These are phyloP conservation scores for Eonycteris spelaea DNA, from an alignment of 2,113 vertebrate species.

Conservation along the genomic window DNA sequence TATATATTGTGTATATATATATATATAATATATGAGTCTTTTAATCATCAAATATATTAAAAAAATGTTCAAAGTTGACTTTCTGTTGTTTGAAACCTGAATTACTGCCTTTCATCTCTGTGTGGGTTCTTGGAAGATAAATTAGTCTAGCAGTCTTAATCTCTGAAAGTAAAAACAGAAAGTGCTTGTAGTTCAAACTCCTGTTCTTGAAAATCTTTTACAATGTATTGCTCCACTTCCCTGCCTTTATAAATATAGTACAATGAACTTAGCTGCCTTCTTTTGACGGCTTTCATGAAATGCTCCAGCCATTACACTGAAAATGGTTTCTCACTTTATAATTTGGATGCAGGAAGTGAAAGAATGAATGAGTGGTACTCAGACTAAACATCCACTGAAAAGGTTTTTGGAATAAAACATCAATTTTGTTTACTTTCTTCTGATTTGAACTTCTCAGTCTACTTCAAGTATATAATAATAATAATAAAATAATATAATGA, in stretches of 20 bases:
- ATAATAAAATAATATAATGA: not conserved
- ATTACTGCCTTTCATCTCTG: not conserved
- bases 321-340: not conserved
- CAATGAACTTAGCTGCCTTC: not conserved
- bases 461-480: not conserved
- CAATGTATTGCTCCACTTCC: not conserved
- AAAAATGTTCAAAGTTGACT: not conserved
- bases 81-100: not conserved
- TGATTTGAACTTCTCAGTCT: not conserved
- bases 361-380: not conserved
- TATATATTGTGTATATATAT: not conserved
- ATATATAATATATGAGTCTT: not conserved
- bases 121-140: not conserved
- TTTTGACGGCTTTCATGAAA: not conserved
- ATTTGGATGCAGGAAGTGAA: not conserved
- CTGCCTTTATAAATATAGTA: constrained; percentile 6
- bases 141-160: not conserved
- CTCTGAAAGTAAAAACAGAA: constrained; percentile 40
- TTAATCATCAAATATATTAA: not conserved
- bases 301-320: not conserved
- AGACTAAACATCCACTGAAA: not conserved
- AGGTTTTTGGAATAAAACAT: not conserved
- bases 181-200: not conserved
- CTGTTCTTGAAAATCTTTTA: not conserved
- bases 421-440: not conserved